A percentile compares a stretch with the other conserved stretches of the same genome.
These are phyloP conservation scores for Ditylenchus dipsaci DNA, from an alignment of 1,140 invertebrate genomes.

Conservation along the genomic window DNA sequence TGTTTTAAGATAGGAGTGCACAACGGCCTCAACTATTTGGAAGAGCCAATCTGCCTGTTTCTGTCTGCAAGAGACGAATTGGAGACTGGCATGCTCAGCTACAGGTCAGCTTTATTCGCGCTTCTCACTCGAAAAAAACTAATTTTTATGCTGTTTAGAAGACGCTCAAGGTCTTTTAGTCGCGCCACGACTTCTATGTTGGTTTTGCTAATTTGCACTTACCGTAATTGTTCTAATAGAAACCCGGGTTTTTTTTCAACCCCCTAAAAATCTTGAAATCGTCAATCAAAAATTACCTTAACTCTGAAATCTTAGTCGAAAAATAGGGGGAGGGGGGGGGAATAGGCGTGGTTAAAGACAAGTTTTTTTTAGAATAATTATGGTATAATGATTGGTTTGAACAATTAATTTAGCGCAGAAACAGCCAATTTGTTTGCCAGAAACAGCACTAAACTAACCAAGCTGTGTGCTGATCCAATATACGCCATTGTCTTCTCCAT, in stretches of 20 bases:
- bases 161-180: background rate
- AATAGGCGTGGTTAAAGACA: background rate
- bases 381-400: constrained; percentile 2
- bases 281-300: no score
- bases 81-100: constrained; percentile 7
- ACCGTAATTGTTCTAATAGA: background rate
- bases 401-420: background rate
- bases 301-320: no score
- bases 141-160: background rate
- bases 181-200: background rate
- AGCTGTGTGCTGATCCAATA: constrained; percentile 33
- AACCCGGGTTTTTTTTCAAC: background rate
- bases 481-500: constrained; percentile 30
- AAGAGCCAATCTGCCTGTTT: constrained; percentile 31
- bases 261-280: no score
- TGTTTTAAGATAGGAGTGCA: constrained; percentile 34
- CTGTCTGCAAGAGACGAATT: constrained; percentile 9
- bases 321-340: no score
- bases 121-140: background rate
- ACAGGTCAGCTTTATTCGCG: background rate
- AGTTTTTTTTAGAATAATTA: background rate
- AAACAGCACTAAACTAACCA: constrained; percentile 16
- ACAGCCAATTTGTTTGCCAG: constrained; percentile 4
- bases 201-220: background rate
- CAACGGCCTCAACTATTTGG: constrained; percentile 36